A percentile compares a stretch with the other conserved stretches of the same genome.
These are phyloP conservation scores for Epinephelus lanceolatus DNA, from an alignment of 2,113 vertebrate genomes.

Conservation along the genomic window DNA sequence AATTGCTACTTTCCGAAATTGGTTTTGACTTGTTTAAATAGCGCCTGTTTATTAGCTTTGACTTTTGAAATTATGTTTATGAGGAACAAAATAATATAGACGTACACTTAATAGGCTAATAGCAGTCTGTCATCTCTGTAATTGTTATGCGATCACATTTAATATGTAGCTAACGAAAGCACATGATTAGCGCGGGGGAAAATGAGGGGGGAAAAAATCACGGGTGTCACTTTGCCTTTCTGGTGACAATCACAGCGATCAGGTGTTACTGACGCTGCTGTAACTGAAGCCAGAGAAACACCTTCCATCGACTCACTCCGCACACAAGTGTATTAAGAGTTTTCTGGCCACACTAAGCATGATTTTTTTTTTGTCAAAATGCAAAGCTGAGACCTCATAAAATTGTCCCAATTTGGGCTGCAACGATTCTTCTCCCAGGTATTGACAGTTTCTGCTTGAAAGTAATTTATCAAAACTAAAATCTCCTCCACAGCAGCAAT, in stretches of 20 bases:
- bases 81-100: constrained; percentile 71
- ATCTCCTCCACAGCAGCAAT: neutral
- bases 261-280: constrained; percentile 14
- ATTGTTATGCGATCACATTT: constrained; percentile 71
- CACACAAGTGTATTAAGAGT: neutral
- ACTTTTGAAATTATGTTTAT: constrained; percentile 72
- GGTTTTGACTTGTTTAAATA: constrained; percentile 69
- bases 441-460: neutral
- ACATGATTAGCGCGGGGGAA: constrained; percentile 64
- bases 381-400: neutral
- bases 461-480: constrained; percentile 10
- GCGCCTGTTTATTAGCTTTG: constrained; percentile 68
- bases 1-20: constrained; percentile 58
- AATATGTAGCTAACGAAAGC: constrained; percentile 65
- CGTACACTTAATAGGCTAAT: constrained; percentile 71
- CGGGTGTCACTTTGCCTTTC: constrained; percentile 53
- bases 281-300: neutral
- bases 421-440: neutral
- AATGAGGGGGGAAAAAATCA: constrained; percentile 70
- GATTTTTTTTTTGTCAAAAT: neutral
- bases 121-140: constrained; percentile 65
- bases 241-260: constrained; percentile 50
- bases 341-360: neutral
- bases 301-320: neutral
- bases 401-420: neutral